These are phyloP conservation scores for Pachypeltis micranthus DNA, from an alignment of 1,140 invertebrate species.

Conservation along the genomic window DNA sequence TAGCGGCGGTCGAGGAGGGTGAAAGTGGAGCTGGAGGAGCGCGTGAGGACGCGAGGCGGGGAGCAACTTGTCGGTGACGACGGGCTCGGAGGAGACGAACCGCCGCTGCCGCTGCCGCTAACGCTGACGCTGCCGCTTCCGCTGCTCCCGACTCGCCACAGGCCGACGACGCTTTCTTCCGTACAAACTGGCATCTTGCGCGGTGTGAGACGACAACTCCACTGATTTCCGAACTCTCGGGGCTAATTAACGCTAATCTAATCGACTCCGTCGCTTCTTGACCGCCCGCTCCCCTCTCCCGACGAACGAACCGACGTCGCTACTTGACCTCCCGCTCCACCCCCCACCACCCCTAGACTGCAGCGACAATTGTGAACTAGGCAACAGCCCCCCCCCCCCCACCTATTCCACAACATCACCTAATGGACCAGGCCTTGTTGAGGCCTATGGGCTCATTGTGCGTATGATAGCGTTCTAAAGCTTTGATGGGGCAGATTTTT, in stretches of 20 bases:
- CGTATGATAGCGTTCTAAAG: too few species aligned
- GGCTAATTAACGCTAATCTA: background rate
- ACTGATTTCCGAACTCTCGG: background rate
- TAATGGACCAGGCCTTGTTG: too few species aligned
- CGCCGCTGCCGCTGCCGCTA: background rate
- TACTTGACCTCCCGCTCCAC: too few species aligned
- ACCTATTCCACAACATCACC: too few species aligned
- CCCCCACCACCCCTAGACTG: too few species aligned
- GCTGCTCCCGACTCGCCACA: slow-evolving; percentile 17
- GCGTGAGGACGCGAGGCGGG: slow-evolving; percentile 34
- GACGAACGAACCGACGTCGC: background rate
- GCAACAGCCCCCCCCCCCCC: too few species aligned
- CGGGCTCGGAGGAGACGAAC: slow-evolving; percentile 38
- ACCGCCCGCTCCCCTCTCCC: background rate
- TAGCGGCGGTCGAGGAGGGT: slow-evolving; percentile 33
- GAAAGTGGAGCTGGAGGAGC: slow-evolving; percentile 34
- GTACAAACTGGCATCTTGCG: slow-evolving; percentile 19
- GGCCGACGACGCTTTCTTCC: slow-evolving; percentile 20
- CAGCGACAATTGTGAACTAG: too few species aligned
- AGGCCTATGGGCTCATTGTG: too few species aligned
- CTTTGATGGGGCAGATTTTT: too few species aligned
- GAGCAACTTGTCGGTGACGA: slow-evolving; percentile 47
- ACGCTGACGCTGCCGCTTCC: background rate
- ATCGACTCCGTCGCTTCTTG: background rate
- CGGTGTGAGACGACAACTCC: background rate